Percentiles rank a stretch among this genome's conserved stretches.
Evolutionary conservation across 2,888 invertebrate genomes (phyloP).

Genomic region (Deilephila elpenor): DNA sequence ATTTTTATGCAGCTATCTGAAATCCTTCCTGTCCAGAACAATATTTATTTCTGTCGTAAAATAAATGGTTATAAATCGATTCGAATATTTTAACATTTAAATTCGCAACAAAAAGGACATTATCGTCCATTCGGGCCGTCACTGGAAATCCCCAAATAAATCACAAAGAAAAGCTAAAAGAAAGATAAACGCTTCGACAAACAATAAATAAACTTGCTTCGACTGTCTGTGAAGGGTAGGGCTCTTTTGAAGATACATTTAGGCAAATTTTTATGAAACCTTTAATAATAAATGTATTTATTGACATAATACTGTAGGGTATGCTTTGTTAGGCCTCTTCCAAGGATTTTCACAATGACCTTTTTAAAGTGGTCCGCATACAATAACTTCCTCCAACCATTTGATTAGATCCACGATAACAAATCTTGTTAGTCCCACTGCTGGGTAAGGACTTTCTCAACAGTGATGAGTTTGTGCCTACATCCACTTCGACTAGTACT

Average conservation of each 20-base stretch:
- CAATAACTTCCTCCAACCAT: too few relatives aligned
- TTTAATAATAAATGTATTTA: background rate
- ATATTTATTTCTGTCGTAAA: background rate
- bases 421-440: too few relatives aligned
- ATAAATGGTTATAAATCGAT: background rate
- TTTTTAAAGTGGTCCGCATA: too few relatives aligned
- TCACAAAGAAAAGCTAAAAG: constrained; percentile 16
- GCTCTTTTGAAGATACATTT: background rate
- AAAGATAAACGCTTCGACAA: constrained; percentile 16
- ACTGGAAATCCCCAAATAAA: constrained; percentile 20
- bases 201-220: constrained; percentile 17
- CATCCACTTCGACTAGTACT: too few relatives aligned
- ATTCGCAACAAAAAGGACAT: constrained; percentile 5
- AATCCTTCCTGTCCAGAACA: too few relatives aligned
- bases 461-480: too few relatives aligned
- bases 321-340: background rate
- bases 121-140: background rate
- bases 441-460: too few relatives aligned
- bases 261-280: background rate
- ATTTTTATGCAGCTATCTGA: too few relatives aligned
- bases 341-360: too few relatives aligned
- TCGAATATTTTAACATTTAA: constrained; percentile 9
- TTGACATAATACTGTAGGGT: constrained; percentile 7
- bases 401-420: too few relatives aligned
- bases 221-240: background rate